A percentile compares a stretch with the other conserved stretches of the same genome.
These are phyloP conservation scores for Phenganax subtilis DNA, from an alignment of 92 coral and sea anemone species.

Conservation along the genomic window DNA sequence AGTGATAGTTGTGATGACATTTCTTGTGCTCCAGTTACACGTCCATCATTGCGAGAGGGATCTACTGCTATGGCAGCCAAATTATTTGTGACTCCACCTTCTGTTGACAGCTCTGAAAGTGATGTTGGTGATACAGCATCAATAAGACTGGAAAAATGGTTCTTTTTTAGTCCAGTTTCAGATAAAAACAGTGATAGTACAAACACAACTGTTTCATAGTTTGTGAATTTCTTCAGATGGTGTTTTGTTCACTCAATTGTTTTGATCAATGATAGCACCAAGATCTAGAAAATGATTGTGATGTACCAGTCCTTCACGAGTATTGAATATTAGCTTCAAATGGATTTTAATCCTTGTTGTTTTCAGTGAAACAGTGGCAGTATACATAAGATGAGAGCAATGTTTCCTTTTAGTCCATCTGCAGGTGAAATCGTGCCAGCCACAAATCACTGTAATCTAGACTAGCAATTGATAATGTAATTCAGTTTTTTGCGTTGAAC, in stretches of 20 bases:
- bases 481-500: no score
- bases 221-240: neutral
- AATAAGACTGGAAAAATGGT: conserved; percentile 36
- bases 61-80: conserved; percentile 23
- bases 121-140: conserved; percentile 9
- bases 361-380: neutral
- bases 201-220: neutral
- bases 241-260: neutral
- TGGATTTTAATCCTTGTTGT: neutral
- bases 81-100: conserved; percentile 30
- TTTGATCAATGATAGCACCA: no score
- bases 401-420: no score
- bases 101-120: conserved; percentile 18
- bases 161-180: conserved; percentile 31
- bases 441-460: no score
- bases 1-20: neutral
- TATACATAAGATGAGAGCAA: neutral
- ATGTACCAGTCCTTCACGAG: no score
- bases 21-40: neutral
- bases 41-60: conserved; percentile 17
- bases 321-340: neutral
- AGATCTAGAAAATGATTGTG: no score
- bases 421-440: no score
- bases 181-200: neutral
- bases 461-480: no score